Percentiles rank a stretch among this genome's conserved stretches.
Evolutionary conservation across 2,888 invertebrate genomes (phyloP).

Genomic region (Drosophila ustulata): DNA sequence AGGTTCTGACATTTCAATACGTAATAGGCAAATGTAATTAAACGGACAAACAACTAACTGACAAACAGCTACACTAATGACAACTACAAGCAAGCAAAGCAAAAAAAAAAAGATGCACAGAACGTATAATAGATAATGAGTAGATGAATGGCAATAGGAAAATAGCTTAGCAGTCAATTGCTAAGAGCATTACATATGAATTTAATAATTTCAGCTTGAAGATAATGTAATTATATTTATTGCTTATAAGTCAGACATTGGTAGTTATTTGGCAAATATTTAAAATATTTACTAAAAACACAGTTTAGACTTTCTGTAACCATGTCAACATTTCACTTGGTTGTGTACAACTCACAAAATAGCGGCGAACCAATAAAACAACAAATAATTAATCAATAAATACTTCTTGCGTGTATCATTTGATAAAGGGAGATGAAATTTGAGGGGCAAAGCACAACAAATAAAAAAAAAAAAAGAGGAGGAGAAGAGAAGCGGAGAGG

Average conservation of each 20-base stretch:
- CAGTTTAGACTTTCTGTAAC: neutral
- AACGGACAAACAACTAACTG: constrained; percentile 8
- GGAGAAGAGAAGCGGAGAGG: neutral
- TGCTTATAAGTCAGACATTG: too few species aligned
- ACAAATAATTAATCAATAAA: constrained; percentile 76
- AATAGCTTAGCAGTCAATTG: neutral
- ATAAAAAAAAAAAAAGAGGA: constrained; percentile 10
- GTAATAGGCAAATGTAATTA: constrained; percentile 60
- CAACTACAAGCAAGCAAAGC: constrained; percentile 8
- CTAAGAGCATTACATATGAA: neutral
- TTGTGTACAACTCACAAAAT: constrained; percentile 37
- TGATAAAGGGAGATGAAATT: constrained; percentile 27
- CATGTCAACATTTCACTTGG: neutral
- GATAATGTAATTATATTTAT: neutral
- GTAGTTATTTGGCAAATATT: neutral
- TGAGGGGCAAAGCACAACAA: constrained; percentile 7
- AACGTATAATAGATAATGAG: constrained; percentile 21
- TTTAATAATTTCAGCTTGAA: neutral
- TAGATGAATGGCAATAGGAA: neutral
- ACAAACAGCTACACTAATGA: neutral
- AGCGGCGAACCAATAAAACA: constrained; percentile 10
- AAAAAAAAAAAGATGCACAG: constrained; percentile 13
- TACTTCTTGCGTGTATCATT: constrained; percentile 58
- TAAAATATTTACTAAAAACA: neutral
- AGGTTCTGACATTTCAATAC: constrained; percentile 38